Conservation (phyloP, 2,113 vertebrate species). For the Pagrus major region DNA sequence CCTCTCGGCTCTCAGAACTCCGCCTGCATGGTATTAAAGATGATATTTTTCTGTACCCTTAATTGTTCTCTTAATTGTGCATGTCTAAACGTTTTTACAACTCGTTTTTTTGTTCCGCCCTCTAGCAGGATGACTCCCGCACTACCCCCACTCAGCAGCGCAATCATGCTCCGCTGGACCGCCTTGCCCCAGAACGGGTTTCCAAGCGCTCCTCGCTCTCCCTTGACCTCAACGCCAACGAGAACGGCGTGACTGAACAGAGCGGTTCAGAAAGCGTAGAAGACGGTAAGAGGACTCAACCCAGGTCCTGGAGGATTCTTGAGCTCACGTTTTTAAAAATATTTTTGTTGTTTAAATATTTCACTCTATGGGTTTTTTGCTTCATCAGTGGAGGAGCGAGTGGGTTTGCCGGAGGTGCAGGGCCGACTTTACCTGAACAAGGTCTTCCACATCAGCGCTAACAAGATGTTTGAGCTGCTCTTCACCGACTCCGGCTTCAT, state of each 20-base stretch:
- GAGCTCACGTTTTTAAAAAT: not conserved
- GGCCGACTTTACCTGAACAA: constrained; percentile 92
- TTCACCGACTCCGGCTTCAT: constrained; percentile 93
- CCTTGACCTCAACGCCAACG: constrained; percentile 90
- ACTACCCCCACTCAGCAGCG: constrained; percentile 73
- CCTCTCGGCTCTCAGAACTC: constrained; percentile 55
- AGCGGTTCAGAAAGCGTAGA: constrained; percentile 89
- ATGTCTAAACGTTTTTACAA: not conserved
- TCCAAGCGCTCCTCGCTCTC: constrained; percentile 83
- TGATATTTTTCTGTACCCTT: fast-evolving
- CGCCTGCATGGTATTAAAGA: constrained; percentile 61
- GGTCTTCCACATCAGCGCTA: constrained; percentile 93
- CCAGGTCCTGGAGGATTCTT: not conserved
- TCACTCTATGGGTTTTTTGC: not conserved
- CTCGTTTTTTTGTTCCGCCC: not conserved
- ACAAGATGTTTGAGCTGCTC: constrained; percentile 95
- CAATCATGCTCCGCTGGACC: constrained; percentile 81
- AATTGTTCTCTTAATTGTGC: too few relatives aligned
- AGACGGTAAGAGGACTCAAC: constrained; percentile 85
- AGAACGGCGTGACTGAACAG: constrained; percentile 86
- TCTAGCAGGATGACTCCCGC: constrained; percentile 80
- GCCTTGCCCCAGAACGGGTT: constrained; percentile 59
- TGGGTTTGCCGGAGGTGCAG: constrained; percentile 81
- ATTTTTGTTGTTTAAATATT: not conserved
- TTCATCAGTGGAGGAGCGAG: constrained; percentile 84